A percentile compares a stretch with the other conserved stretches of the same genome.
Conservation (phyloP, 2,113 vertebrate genomes). For the Aepyceros melampus region DNA sequence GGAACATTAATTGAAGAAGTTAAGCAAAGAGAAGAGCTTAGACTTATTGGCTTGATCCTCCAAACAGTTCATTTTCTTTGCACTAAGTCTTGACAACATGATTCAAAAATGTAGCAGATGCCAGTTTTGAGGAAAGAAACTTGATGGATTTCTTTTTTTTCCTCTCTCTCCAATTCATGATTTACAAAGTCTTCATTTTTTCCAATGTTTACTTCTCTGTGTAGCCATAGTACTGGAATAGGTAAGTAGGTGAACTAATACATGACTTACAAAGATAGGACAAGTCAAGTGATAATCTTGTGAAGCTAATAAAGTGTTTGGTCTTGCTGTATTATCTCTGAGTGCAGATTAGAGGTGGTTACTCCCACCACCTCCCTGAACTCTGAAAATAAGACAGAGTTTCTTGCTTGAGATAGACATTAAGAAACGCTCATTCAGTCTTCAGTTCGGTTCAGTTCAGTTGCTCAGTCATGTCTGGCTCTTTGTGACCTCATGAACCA, state of each 20-base stretch:
- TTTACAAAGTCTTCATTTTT: not conserved
- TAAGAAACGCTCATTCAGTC: not conserved
- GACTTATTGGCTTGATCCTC: not conserved
- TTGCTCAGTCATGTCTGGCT: accelerated
- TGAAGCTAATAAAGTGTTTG: not conserved
- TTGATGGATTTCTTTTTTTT: not conserved
- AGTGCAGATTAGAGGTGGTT: not conserved
- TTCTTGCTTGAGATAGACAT: not conserved
- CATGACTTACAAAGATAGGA: not conserved
- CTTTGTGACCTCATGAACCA: too few relatives aligned
- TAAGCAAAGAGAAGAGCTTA: not conserved
- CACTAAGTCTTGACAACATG: not conserved
- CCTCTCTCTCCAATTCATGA: not conserved
- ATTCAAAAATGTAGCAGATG: not conserved
- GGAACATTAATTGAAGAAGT: not conserved
- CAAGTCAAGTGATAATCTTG: not conserved
- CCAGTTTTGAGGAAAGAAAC: not conserved
- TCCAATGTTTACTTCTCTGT: not conserved
- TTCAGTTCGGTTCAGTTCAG: too few relatives aligned
- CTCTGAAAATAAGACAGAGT: not conserved
- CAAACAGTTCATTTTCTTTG: not conserved
- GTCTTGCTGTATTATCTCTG: not conserved
- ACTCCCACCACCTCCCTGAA: not conserved
- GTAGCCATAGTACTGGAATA: not conserved
- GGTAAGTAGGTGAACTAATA: not conserved